These are phyloP conservation scores for Trichopoda pennipes DNA, from an alignment of 2,888 invertebrate species.

Conservation along the genomic window DNA sequence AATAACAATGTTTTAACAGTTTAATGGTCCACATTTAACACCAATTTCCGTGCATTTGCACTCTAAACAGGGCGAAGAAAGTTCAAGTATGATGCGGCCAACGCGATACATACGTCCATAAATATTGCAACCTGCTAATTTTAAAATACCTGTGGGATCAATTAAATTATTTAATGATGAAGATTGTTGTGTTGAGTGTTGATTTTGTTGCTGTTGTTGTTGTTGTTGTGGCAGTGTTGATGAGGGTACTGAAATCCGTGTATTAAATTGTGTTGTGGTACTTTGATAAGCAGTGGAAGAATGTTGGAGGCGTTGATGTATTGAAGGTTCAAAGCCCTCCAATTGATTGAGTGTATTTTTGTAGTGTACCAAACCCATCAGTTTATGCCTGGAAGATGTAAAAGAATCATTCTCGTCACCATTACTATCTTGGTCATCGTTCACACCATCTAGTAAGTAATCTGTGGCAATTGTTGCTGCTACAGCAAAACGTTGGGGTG, in stretches of 20 bases:
- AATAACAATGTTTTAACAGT: constrained; percentile 81
- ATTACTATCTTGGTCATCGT: constrained; percentile 28
- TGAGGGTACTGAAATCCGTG: constrained; percentile 54
- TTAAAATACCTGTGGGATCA: constrained; percentile 83
- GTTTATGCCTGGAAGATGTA: constrained; percentile 58
- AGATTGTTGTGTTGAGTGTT: constrained; percentile 37
- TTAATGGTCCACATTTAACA: constrained; percentile 88
- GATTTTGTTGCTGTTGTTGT: constrained; percentile 20
- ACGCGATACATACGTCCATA: constrained; percentile 94
- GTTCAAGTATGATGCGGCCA: constrained; percentile 89
- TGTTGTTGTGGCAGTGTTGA: constrained; percentile 41
- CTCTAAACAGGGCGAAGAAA: constrained; percentile 90
- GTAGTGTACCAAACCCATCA: constrained; percentile 74
- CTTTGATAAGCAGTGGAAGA: not conserved
- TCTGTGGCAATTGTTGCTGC: constrained; percentile 39
- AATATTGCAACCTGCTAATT: constrained; percentile 93
- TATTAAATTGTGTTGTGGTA: constrained; percentile 42
- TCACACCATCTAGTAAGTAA: constrained; percentile 25
- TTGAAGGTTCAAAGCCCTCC: constrained; percentile 70
- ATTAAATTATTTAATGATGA: constrained; percentile 72
- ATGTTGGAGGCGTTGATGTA: constrained; percentile 39
- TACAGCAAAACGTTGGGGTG: constrained; percentile 60
- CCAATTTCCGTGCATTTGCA: constrained; percentile 93
- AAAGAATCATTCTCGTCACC: constrained; percentile 23
- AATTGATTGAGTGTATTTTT: constrained; percentile 73